Evolutionary conservation across 2,113 vertebrate genomes (phyloP).

Genomic region (Oxyruncus cristatus): DNA sequence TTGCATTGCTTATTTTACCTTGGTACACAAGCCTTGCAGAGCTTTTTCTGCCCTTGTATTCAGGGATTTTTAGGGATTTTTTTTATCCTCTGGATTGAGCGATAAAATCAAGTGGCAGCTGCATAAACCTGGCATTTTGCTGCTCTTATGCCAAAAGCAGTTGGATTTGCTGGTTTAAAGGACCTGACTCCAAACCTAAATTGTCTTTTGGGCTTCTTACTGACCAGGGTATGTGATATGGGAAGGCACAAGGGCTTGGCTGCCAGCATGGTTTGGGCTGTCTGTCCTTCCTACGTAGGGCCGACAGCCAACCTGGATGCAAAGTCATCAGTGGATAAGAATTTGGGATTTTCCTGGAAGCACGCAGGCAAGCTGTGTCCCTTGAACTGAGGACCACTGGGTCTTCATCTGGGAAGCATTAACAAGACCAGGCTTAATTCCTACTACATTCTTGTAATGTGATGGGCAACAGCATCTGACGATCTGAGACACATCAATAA

Average conservation of each 20-base stretch:
- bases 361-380: not conserved
- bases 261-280: accelerated
- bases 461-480: not conserved
- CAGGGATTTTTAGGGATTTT: not conserved
- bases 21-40: not conserved
- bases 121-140: not conserved
- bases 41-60: not conserved
- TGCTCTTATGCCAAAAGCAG: not conserved
- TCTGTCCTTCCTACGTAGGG: not conserved
- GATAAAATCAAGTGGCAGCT: not conserved
- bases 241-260: not conserved
- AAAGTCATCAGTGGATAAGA: not conserved
- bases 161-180: not conserved
- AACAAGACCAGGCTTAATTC: not conserved
- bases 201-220: not conserved
- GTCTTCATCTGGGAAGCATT: not conserved
- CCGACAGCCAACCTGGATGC: accelerated
- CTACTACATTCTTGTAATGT: not conserved
- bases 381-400: not conserved
- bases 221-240: accelerated
- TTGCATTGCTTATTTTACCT: not conserved
- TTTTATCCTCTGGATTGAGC: not conserved
- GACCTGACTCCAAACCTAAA: not conserved
- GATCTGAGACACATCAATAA: not conserved
- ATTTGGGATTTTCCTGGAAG: not conserved